Conservation (phyloP, 2,113 vertebrate species). For the Hiodon tergisus region DNA sequence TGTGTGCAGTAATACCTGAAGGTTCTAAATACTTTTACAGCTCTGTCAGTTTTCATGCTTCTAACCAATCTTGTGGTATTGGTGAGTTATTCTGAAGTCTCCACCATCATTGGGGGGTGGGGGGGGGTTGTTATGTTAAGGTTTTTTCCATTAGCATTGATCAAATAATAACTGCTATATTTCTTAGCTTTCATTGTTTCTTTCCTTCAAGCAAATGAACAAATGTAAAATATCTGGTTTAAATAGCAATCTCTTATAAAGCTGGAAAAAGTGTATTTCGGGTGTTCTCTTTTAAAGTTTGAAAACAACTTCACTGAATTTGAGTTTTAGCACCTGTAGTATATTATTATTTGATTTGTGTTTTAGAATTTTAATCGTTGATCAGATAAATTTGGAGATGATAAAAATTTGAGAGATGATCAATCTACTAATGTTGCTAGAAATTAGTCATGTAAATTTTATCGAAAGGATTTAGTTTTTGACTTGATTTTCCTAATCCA, state of each 20-base stretch:
- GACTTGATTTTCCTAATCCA: too few species aligned
- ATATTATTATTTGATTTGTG: not conserved
- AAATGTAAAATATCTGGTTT: not conserved
- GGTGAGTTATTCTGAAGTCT: not conserved
- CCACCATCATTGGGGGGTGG: not conserved
- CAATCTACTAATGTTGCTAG: too few species aligned
- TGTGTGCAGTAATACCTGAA: conserved; percentile 13
- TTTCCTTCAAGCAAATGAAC: not conserved
- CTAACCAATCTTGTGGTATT: not conserved
- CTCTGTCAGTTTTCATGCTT: not conserved
- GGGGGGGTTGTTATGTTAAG: not conserved
- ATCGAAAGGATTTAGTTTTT: too few species aligned
- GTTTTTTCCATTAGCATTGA: not conserved
- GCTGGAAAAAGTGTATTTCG: not conserved
- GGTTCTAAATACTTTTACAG: conserved; percentile 2
- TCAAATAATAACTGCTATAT: too few species aligned
- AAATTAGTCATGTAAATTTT: too few species aligned
- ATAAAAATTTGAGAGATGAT: too few species aligned
- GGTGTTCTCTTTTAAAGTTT: too few species aligned
- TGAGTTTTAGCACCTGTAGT: not conserved
- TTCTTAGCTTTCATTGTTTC: too few species aligned
- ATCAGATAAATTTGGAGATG: not conserved
- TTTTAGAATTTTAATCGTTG: too few species aligned
- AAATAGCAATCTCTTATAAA: not conserved
- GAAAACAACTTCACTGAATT: not conserved